Conservation (phyloP, 2,888 invertebrate species). For the Thereva nobilitata region DNA sequence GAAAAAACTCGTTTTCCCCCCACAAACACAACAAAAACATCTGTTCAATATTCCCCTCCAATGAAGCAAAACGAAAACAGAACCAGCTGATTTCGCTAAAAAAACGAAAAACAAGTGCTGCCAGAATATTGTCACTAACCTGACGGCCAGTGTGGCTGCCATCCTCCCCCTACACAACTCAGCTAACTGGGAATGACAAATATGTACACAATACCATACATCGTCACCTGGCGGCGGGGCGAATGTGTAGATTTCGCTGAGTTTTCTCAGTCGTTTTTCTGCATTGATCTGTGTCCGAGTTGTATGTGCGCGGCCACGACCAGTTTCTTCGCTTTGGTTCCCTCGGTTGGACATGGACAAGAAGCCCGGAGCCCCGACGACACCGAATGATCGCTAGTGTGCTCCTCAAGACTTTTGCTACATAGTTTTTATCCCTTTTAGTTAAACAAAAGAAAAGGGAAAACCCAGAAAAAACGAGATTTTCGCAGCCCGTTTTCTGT, state of each 20-base stretch:
- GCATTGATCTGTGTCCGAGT: neutral
- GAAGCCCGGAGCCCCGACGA: constrained; percentile 5
- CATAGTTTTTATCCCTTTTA: neutral
- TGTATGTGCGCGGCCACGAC: constrained; percentile 1
- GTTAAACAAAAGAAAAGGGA: constrained; percentile 1
- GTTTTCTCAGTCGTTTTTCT: constrained; percentile 7
- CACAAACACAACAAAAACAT: no score
- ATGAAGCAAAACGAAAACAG: constrained; percentile 26
- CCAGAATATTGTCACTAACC: no score
- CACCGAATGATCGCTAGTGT: no score
- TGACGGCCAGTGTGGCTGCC: no score
- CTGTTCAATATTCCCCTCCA: constrained; percentile 10
- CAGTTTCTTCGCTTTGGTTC: constrained; percentile 26
- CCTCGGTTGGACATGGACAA: constrained; percentile 18
- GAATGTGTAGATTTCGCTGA: constrained; percentile 10
- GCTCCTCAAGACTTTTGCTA: no score
- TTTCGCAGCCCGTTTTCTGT: no score
- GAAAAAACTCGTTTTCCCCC: neutral
- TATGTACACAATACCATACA: neutral
- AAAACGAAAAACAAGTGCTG: neutral
- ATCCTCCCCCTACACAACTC: no score
- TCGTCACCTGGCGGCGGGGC: neutral
- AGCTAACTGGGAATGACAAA: no score
- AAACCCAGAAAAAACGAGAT: neutral
- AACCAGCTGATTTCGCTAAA: constrained; percentile 29